Evolutionary conservation across 2,797 vertebrate genomes (phyloP), one percentile per base, ranked within the genome.

Genomic region (Oreonectes daqikongensis): DNA sequence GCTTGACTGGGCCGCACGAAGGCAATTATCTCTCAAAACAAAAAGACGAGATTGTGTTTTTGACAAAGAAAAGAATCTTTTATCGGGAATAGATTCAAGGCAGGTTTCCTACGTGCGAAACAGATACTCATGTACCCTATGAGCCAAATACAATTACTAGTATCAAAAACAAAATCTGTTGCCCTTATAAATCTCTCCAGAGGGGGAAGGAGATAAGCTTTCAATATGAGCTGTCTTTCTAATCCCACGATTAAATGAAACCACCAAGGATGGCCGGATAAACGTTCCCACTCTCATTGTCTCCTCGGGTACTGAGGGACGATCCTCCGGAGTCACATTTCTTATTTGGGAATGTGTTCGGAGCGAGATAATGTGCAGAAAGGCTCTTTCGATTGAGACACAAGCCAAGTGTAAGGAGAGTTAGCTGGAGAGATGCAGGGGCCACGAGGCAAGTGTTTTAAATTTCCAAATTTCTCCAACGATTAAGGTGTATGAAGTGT

Each of bases 81-180:
- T 81, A 77, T 82, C 83, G 12, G 63, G 46, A 18, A 65, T 73
- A 79, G 69, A 80, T 84, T 83, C 72, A 82, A 83, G 80, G 75
- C 55, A 44, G 53, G 86, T 87, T 93, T 91, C 77, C 50, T 71
- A 91, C 82, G 61, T 11, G 0, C 72, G 84, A 92, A 91, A 91
- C 89, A 91, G 92, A 93, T 90, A 90, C 88, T 85, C 82, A 87
- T 88, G 87, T 88, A 89, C 89, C 90, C 88, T 92, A 90, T 88
- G 91, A 93, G 90, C 91, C 92, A 92, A 93, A 94, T 91, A 93
- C 91, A 94, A 93, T 94, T 93, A 92, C 89, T 85, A 61, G 86
- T 94, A 93, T 94, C 91, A 92, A 92, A 91, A 88, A 86, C 85
- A 83, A 81, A 88, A 90, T 87, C 88, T 90, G 88, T 88, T 87